Base-by-base conservation (phyloP, 1,140 invertebrate species). In the Agrilus planipennis region DNA sequence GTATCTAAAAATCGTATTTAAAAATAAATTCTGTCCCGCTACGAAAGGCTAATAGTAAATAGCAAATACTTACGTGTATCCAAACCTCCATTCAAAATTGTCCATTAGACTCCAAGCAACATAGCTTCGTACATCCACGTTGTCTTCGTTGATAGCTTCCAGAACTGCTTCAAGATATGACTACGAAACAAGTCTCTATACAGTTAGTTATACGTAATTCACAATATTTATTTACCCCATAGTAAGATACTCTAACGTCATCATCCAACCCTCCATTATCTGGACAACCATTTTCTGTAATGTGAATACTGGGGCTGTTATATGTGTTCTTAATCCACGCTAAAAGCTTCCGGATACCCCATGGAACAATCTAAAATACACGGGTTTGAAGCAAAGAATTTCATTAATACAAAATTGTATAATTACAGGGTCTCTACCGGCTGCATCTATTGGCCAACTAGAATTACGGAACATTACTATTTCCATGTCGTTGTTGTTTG, bases 51-150 rank as follows among this genome's bases (percentile, higher is more conserved):
- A 11, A 11, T n/a, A n/a, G n/a, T n/a, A n/a, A n/a, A n/a, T n/a
- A n/a, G n/a, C n/a, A n/a, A n/a, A 30, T 4, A 64, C 67, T 65
- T 57, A 73, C 69, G 69, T 69, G 52, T 72, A 77, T 43, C 75
- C 76, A 45, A 67, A 71, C 37, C 69, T 64, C 79, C 80, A 84
- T 64, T 84, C 81, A 50, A 80, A 83, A 53, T 83, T 84, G 52
- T 87, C 83, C 71, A 85, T 73, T 12, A 86, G 56, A 14, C 76
- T 79, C 83, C 82, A 86, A n/a, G 73, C 69, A n/a, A 76, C 76
- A 52, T 86, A 87, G 0, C 74, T 79, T 17, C 71, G 67, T 0
- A 90, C 67, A 45, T 80, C 77, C 6, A 75, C 77, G 2, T 71
- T 72, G 52, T 86, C 79, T 16, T 73, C 63, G 21, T 75, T 44